These are phyloP conservation scores for Eupithecia pulchellata DNA, from an alignment of 2,888 invertebrate genomes.

Conservation along the genomic window DNA sequence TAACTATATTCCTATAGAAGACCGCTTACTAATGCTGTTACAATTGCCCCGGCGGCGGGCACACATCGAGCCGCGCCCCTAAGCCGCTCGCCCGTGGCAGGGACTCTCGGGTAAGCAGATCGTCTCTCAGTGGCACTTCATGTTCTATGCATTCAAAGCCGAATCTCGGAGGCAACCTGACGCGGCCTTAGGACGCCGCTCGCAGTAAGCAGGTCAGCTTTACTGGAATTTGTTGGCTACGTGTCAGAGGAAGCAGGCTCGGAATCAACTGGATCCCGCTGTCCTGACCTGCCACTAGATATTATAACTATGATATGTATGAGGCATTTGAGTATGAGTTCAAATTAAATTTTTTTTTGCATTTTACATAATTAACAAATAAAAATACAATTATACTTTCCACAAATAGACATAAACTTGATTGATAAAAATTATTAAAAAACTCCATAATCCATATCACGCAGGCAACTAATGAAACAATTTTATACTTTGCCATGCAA, in stretches of 20 bases:
- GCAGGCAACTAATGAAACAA: no score
- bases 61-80: not conserved
- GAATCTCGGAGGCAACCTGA: slow-evolving; percentile 31
- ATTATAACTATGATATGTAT: not conserved
- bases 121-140: slow-evolving; percentile 45
- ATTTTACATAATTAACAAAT: no score
- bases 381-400: no score
- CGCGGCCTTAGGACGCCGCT: slow-evolving; percentile 33
- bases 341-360: no score
- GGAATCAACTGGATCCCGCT: not conserved
- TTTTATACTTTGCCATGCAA: no score
- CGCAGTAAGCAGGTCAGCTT: slow-evolving; percentile 4
- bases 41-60: not conserved
- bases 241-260: not conserved
- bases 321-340: no score
- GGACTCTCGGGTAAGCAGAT: slow-evolving; percentile 39
- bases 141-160: slow-evolving; percentile 60
- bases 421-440: no score
- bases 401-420: no score
- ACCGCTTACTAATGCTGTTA: not conserved
- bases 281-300: not conserved
- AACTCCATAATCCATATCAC: no score
- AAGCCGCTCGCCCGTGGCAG: slow-evolving; percentile 18
- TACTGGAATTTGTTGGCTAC: not conserved
- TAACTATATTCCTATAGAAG: no score